Conservation (phyloP, 2,797 vertebrate species). For the Vespertilio murinus region DNA sequence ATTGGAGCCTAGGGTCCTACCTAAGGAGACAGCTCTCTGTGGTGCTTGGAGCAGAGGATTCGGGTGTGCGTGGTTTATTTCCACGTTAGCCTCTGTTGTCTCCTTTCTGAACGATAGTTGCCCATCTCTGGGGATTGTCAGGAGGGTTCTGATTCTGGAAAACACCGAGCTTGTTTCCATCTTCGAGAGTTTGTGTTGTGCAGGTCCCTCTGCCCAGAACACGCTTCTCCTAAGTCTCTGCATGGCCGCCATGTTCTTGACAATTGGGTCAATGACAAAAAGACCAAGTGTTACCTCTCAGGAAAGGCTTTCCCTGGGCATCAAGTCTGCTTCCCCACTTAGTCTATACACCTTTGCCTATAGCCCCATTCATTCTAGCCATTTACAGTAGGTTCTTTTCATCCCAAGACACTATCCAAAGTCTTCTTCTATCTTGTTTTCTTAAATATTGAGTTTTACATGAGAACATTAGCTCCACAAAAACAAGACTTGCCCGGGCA, state of each 20-base stretch:
- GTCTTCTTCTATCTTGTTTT: neutral
- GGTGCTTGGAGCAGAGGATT: neutral
- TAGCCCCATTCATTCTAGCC: neutral
- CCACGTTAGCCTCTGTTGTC: neutral
- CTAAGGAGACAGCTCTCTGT: no score
- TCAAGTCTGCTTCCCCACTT: no score
- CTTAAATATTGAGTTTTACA: neutral
- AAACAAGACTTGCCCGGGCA: neutral
- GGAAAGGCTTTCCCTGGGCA: neutral
- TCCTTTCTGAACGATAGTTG: neutral
- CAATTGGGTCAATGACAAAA: neutral
- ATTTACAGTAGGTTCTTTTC: neutral
- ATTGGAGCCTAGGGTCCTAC: neutral
- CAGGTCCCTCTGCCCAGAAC: neutral
- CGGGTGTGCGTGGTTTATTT: neutral
- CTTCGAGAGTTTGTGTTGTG: neutral
- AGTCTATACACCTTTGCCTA: neutral
- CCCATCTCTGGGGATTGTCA: neutral
- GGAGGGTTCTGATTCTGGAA: neutral
- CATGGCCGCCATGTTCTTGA: neutral
- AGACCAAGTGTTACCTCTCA: neutral
- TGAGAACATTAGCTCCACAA: neutral
- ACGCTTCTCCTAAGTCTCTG: neutral
- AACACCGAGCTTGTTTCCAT: neutral
- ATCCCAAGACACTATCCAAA: no score